Evolutionary conservation across 2,888 invertebrate genomes (phyloP).

Genomic region (Orthonevra nobilis): DNA sequence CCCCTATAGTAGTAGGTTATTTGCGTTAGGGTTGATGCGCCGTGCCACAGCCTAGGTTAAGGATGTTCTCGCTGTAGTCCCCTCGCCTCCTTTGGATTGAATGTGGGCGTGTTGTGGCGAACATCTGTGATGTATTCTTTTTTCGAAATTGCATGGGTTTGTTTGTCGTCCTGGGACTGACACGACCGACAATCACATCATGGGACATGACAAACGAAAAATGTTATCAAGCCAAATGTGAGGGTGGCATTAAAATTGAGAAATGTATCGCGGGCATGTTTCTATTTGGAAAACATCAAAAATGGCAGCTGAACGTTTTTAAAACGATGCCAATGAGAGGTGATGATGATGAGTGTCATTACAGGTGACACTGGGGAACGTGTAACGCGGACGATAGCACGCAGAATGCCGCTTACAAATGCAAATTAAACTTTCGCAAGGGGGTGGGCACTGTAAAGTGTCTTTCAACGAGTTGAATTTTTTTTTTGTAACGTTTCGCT

Average conservation of each 20-base stretch:
- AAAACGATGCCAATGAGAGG: slow-evolving; percentile 29
- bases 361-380: slow-evolving; percentile 25
- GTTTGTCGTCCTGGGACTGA: neutral
- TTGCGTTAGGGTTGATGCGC: slow-evolving; percentile 20
- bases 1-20: too few relatives aligned
- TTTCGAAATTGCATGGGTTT: neutral
- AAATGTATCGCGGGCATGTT: slow-evolving; percentile 13
- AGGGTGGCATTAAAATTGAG: neutral
- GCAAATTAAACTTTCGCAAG: slow-evolving; percentile 18
- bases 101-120: neutral
- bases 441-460: neutral
- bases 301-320: slow-evolving; percentile 34
- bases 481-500: slow-evolving; percentile 18
- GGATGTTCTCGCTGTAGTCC: neutral
- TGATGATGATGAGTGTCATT: slow-evolving; percentile 53
- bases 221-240: too few relatives aligned
- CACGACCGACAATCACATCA: slow-evolving; percentile 42
- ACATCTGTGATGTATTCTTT: slow-evolving; percentile 50
- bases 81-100: neutral
- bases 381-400: slow-evolving; percentile 16
- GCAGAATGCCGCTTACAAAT: slow-evolving; percentile 3
- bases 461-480: slow-evolving; percentile 32
- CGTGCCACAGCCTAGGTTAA: slow-evolving; percentile 41
- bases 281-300: slow-evolving; percentile 11
- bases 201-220: slow-evolving; percentile 53